Evolutionary conservation across 2,113 vertebrate species (phyloP), one percentile per base, ranked within the genome.

Genomic region (Calonectris borealis): DNA sequence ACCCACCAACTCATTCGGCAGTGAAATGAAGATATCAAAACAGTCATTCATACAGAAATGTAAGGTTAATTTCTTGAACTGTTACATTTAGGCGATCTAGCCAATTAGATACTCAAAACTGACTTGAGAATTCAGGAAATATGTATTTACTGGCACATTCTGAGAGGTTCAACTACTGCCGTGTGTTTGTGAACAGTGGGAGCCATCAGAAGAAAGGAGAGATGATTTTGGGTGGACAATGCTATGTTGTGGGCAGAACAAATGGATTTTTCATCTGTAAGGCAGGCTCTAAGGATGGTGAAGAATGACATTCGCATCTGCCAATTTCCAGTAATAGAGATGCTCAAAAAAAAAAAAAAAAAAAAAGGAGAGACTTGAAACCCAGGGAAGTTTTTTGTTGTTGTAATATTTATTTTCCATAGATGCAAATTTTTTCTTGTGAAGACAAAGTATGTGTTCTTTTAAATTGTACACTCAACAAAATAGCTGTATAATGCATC

Each of bases 111-210:
- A 9, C 44, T 73, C 12, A 62, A 65, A 90, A 85, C 6, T 27
- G 31, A n/a, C 24, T 31, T 29, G 24, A 77, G 34, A 70, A 75
- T 68, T 65, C 57, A 52, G 32, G 29, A 19, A 71, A 46, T 29
- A 32, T 0, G 2, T 10, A 8, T 80, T 62, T 51, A 10, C 9
- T 13, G 34, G 12, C 15, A 20, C 3, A 3, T 32, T 36, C 17
- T 24, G 31, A 49, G 31, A 46, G 8, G 4, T 58, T 71, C 21
- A 29, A 14, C 31, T 24, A 31, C 7, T 73, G 19, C 14, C 58
- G 12, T 13, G 4, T 68, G 52, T 77, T 69, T 69, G 32, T 40
- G 60, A 38, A 17, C 16, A 5, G 25, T 38, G 64, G 9, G n/a
- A 76, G 54, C 6, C 20, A 11, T 29, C 16, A 61, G 38, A 61